Base-by-base conservation (phyloP, 2,888 invertebrate genomes). In the Acrobasis consociella region DNA sequence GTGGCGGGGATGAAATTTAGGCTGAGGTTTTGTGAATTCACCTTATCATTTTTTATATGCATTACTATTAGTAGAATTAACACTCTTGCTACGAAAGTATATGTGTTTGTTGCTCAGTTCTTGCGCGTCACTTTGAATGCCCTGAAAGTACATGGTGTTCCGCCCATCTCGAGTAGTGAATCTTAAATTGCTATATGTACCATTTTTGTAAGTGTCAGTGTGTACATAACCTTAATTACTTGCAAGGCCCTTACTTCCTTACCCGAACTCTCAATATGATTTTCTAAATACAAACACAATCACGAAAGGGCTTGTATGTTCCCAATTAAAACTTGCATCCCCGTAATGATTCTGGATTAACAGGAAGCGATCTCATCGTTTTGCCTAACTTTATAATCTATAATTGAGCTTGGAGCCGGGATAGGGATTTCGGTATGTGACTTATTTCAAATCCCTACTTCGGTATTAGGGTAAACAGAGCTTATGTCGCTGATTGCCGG, bases 361-460 rank as follows among this genome's bases (percentile, higher is more conserved):
- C 52, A 53, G 42, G 58, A 59, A 62, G 37, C 42, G 62, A 63
- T 63, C 59, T 65, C 63, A 64, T 50, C 64, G 53, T 56, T 64
- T 52, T 49, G 51, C 38, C 60, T 60, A 65, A 62, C 62, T 9
- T 52, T 60, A 61, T 53, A 51, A 59, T 64, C 55, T 58, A 58
- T 58, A 46, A 58, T 52, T 49, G 49, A 56, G 62, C 49, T 49
- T 15, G 49, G 59, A 50, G 49, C 37, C 9, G 53, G 37, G 49
- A 49, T 49, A 16, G 31, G 60, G 66, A 42, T 60, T 58, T 37
- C 31, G 49, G 58, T 58, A 64, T 64, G 62, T 62, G 62, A 65
- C 51, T 67, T 55, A 65, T 67, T 74, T 72, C 67, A 72, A 74
- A 76, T 73, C 73, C 72, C 69, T 65, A 74, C 74, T 78, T 78